Percentiles rank a stretch among this genome's conserved stretches.
Conservation (phyloP, 2,113 vertebrate species). For the Megaceryle maxima region DNA sequence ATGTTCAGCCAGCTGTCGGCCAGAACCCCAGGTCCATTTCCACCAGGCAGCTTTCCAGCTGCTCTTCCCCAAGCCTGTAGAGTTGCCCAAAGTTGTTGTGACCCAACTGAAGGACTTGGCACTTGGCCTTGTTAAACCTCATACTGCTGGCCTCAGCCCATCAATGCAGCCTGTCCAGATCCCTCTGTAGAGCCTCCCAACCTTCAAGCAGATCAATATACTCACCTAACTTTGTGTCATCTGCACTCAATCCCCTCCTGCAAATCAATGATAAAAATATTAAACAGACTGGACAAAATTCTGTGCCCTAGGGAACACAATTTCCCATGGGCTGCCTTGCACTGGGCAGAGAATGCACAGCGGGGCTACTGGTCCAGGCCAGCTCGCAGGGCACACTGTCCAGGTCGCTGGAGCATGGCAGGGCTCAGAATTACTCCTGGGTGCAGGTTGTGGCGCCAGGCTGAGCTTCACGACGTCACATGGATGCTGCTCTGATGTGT, state of each 20-base stretch:
- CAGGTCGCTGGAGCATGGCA: rapidly evolving
- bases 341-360: not conserved
- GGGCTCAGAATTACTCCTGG: not conserved
- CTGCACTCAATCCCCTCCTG: not conserved
- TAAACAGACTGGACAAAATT: not conserved
- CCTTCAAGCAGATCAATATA: not conserved
- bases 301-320: not conserved
- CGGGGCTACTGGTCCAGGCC: not conserved
- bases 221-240: not conserved
- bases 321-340: not conserved
- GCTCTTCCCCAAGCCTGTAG: not conserved
- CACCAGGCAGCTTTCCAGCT: not conserved
- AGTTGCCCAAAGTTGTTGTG: not conserved
- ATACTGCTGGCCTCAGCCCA: not conserved
- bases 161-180: not conserved
- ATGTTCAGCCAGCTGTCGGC: not conserved
- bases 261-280: not conserved
- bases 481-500: not conserved
- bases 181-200: not conserved
- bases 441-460: not conserved
- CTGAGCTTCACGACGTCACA: not conserved
- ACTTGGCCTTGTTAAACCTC: not conserved
- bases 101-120: not conserved
- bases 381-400: rapidly evolving
- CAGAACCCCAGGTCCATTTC: not conserved